Percentiles rank a stretch among this genome's conserved stretches.
These are phyloP conservation scores for Toxonevra muliebris DNA, from an alignment of 2,888 invertebrate species.

Conservation along the genomic window DNA sequence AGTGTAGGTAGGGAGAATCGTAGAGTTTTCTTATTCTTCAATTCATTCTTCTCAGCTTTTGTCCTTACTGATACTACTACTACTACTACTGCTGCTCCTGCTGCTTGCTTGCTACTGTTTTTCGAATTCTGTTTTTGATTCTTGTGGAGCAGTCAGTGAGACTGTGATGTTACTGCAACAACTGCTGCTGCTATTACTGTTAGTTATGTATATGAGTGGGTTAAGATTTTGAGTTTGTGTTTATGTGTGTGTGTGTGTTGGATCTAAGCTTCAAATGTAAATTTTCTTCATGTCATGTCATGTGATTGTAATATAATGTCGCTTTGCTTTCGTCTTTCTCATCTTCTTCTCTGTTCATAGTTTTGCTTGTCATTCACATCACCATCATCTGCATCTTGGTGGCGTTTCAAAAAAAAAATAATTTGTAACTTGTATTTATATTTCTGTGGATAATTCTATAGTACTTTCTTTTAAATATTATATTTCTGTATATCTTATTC, in stretches of 20 bases:
- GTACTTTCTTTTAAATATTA: too few relatives aligned
- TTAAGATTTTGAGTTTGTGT: conserved; percentile 28
- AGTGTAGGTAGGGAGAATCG: conserved; percentile 18
- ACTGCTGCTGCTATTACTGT: conserved; percentile 2
- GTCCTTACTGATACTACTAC: background rate
- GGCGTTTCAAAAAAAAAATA: too few relatives aligned
- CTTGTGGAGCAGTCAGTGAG: background rate
- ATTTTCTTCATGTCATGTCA: conserved; percentile 32
- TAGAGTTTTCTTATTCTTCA: conserved; percentile 26
- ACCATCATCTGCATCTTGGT: too few relatives aligned
- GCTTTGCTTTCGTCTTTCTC: conserved; percentile 11
- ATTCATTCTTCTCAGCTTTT: conserved; percentile 13
- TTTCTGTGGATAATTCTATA: too few relatives aligned
- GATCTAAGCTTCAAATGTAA: conserved; percentile 10
- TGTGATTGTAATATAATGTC: conserved; percentile 21
- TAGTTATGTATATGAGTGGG: conserved; percentile 32
- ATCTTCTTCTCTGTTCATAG: too few relatives aligned
- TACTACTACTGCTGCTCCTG: conserved; percentile 30
- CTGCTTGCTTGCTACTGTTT: too few relatives aligned
- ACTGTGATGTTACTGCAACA: background rate
- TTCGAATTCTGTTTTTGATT: conserved; percentile 1
- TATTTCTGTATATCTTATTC: too few relatives aligned
- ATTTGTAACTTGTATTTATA: too few relatives aligned
- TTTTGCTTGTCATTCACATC: background rate
- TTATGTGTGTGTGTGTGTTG: background rate